Conservation (phyloP, 1,140 invertebrate species). For the Drosophila sturtevanti region DNA sequence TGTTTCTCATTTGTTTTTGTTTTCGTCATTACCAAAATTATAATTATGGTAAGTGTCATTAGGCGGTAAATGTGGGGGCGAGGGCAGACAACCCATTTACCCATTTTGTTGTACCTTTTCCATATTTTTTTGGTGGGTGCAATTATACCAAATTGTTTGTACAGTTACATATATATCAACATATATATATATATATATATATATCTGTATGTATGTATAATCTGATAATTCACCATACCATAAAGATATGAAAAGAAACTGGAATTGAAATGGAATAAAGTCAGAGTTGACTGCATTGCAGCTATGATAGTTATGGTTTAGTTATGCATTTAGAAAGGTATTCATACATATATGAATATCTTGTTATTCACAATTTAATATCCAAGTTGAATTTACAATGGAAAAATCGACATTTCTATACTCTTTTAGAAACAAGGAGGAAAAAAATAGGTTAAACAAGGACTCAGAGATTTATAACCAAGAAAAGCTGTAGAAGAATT, state of each 20-base stretch:
- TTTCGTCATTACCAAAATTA: constrained; percentile 80
- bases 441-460: too few relatives aligned
- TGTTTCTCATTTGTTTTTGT: constrained; percentile 25
- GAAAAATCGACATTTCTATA: not conserved
- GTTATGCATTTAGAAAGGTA: not conserved
- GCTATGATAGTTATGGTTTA: not conserved
- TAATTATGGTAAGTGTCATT: constrained; percentile 80
- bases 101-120: constrained; percentile 39
- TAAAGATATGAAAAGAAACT: not conserved
- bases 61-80: constrained; percentile 40
- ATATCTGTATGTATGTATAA: not conserved
- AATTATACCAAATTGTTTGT: not conserved
- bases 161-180: not conserved
- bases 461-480: too few relatives aligned
- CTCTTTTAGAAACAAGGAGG: not conserved
- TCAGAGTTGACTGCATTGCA: not conserved
- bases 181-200: not conserved
- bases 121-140: constrained; percentile 28
- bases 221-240: not conserved
- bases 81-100: constrained; percentile 53
- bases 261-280: not conserved
- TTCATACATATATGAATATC: not conserved
- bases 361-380: not conserved
- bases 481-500: too few relatives aligned
- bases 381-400: not conserved